phyloP scores from a whole-genome alignment of 2,113 vertebrate genomes.

The Rattus norvegicus region GRCr8 NC_086021.1:75178001-75178500 shows the following conservation, averaged over 20 bases:
- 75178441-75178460: conserved; percentile 83
- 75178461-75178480: conserved; percentile 84
- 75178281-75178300: conserved; percentile 69
- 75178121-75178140: conserved; percentile 32
- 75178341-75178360: conserved; percentile 78
- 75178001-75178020: conserved; percentile 44
- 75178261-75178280: conserved; percentile 30
- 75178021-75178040: conserved; percentile 15
- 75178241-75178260: conserved; percentile 63
- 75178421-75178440: conserved; percentile 82
- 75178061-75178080: conserved; percentile 8
- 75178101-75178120: conserved; percentile 27
- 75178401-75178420: conserved; percentile 84
- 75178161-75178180: conserved; percentile 65
- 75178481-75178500: conserved; percentile 83
- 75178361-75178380: conserved; percentile 77
- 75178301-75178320: conserved; percentile 70
- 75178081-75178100: conserved; percentile 47
- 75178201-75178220: conserved; percentile 56
- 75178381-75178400: conserved; percentile 80
- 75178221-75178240: conserved; percentile 65
- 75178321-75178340: conserved; percentile 74
- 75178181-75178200: conserved; percentile 57
- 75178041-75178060: conserved; percentile 45
- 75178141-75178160: conserved; percentile 61